Conservation (phyloP, 2,113 vertebrate genomes). For the Geococcyx californianus region DNA sequence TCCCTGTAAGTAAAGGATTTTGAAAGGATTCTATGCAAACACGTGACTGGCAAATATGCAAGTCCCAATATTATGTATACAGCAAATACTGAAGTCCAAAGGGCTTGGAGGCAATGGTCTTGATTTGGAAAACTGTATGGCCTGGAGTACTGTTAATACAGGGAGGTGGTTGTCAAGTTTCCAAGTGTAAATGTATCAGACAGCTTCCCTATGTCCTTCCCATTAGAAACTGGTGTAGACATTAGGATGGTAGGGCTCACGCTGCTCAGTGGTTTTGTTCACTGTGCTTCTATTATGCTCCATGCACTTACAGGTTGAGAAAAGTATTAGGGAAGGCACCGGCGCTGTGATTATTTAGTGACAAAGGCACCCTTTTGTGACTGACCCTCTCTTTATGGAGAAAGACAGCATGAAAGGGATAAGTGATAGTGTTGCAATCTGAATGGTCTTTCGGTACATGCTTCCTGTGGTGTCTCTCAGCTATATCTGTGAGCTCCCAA, state of each 20-base stretch:
- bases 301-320: neutral
- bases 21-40: neutral
- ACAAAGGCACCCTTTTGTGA: slow-evolving; percentile 39
- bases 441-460: neutral
- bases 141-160: neutral
- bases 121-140: neutral
- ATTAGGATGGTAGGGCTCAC: neutral
- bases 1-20: neutral
- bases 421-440: slow-evolving; percentile 44
- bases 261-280: slow-evolving; percentile 21
- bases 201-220: neutral
- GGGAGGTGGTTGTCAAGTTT: neutral
- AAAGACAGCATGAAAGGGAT: slow-evolving; percentile 55
- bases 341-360: neutral
- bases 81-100: neutral
- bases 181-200: neutral
- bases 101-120: neutral
- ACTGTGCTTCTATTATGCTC: neutral
- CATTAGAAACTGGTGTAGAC: neutral
- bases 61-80: neutral
- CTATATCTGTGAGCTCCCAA: slow-evolving; percentile 32
- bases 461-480: slow-evolving; percentile 43
- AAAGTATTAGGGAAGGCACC: neutral
- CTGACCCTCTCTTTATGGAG: neutral
- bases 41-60: neutral